Percentiles rank a stretch among this genome's conserved stretches.
phyloP scores from a whole-genome alignment of 2,888 invertebrate genomes.

The Caenorhabditis sulstoni region DNA sequence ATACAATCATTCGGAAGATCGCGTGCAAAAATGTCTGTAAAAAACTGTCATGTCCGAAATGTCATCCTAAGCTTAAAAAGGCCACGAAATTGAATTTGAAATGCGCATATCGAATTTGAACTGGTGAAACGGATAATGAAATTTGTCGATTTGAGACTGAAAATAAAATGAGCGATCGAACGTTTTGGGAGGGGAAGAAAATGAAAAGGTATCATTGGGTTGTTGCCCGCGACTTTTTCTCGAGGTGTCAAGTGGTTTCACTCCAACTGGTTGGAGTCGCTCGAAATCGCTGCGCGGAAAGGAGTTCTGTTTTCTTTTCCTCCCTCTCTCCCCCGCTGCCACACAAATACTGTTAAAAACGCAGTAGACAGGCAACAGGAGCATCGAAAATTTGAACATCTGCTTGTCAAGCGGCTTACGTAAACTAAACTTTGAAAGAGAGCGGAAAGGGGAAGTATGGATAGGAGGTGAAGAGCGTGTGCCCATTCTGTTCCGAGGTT shows the following conservation, averaged over 20 bases:
- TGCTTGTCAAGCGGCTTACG: constrained; percentile 39
- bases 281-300: too few relatives aligned
- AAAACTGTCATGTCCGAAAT: neutral
- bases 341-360: constrained; percentile 8
- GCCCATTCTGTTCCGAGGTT: neutral
- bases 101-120: neutral
- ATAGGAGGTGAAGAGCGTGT: neutral
- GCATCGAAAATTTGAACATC: constrained; percentile 45
- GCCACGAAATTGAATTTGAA: neutral
- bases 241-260: constrained; percentile 50
- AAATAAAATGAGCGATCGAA: neutral
- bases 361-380: constrained; percentile 18
- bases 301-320: constrained; percentile 35
- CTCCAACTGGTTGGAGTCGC: constrained; percentile 23
- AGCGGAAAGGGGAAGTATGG: neutral
- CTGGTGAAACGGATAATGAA: neutral
- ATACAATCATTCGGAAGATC: neutral
- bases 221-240: constrained; percentile 5
- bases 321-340: constrained; percentile 2
- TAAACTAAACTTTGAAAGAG: constrained; percentile 5
- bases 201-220: constrained; percentile 25
- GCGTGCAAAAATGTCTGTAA: neutral
- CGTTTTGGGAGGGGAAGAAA: neutral
- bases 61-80: neutral
- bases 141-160: too few relatives aligned